Percentiles rank a stretch among this genome's conserved stretches.
Evolutionary conservation across 2,797 vertebrate genomes (phyloP).

Genomic region (Natrix natrix): DNA sequence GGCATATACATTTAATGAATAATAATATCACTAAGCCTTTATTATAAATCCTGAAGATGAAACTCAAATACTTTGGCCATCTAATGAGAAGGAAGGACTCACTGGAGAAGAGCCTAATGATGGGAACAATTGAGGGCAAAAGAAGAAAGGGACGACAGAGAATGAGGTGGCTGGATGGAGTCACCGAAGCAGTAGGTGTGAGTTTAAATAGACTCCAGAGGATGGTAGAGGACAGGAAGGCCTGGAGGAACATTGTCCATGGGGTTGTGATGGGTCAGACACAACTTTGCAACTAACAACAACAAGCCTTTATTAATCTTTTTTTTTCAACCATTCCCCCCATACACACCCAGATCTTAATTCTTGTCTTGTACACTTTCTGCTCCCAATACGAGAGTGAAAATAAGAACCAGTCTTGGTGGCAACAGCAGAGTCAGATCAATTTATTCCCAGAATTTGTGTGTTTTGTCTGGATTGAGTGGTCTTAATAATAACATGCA

Average conservation of each 20-base stretch:
- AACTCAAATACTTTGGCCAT: too few relatives aligned
- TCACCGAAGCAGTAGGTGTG: too few relatives aligned
- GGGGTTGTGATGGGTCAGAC: too few relatives aligned
- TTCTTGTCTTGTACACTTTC: background rate
- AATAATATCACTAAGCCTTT: background rate
- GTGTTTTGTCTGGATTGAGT: background rate
- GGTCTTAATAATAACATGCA: background rate
- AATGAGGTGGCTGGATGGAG: too few relatives aligned
- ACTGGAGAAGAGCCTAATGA: too few relatives aligned
- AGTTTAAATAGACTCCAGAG: too few relatives aligned
- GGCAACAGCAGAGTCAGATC: background rate
- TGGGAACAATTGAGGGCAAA: too few relatives aligned
- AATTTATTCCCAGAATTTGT: background rate
- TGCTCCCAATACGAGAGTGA: background rate
- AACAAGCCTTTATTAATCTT: background rate
- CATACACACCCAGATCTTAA: background rate
- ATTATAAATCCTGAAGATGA: background rate
- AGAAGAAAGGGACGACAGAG: too few relatives aligned
- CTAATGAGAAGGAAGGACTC: too few relatives aligned
- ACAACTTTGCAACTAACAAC: too few relatives aligned
- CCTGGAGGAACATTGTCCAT: too few relatives aligned
- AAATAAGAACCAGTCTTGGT: background rate
- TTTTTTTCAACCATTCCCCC: background rate
- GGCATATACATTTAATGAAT: background rate
- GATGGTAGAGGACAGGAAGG: too few relatives aligned